Evolutionary conservation across 2,797 vertebrate genomes (phyloP).

Genomic region (Alcedo atthis): DNA sequence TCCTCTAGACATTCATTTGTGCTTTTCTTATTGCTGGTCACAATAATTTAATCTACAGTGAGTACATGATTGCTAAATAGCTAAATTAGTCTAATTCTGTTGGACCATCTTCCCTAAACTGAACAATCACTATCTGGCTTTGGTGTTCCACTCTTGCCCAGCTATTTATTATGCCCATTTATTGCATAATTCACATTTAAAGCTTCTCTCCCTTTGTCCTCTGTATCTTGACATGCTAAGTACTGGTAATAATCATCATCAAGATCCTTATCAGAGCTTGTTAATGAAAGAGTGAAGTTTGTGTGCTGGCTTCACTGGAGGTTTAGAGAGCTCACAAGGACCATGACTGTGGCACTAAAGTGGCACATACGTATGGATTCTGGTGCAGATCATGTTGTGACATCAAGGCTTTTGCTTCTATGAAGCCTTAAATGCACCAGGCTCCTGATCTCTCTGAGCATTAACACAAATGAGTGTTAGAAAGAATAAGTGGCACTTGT

Average conservation of each 20-base stretch:
- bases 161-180: not conserved
- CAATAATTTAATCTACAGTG: not conserved
- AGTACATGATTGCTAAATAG: not conserved
- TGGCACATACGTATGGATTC: not conserved
- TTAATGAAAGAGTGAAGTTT: not conserved
- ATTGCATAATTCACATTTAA: not conserved
- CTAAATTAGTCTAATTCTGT: not conserved
- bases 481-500: constrained; percentile 2
- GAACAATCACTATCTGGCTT: not conserved
- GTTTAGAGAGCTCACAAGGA: not conserved
- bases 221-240: not conserved
- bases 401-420: not conserved
- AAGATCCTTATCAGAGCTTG: not conserved
- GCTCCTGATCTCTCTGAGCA: not conserved
- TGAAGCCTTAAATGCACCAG: not conserved
- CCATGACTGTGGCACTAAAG: not conserved
- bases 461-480: not conserved
- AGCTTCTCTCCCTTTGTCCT: not conserved
- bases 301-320: not conserved
- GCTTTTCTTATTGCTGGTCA: not conserved
- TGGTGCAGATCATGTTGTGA: not conserved
- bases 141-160: not conserved
- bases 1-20: not conserved
- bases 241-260: not conserved
- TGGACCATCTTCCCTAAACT: not conserved